Evolutionary conservation across 2,888 invertebrate genomes (phyloP), one percentile per base, ranked within the genome.

Genomic region (Plagiodera versicolora): DNA sequence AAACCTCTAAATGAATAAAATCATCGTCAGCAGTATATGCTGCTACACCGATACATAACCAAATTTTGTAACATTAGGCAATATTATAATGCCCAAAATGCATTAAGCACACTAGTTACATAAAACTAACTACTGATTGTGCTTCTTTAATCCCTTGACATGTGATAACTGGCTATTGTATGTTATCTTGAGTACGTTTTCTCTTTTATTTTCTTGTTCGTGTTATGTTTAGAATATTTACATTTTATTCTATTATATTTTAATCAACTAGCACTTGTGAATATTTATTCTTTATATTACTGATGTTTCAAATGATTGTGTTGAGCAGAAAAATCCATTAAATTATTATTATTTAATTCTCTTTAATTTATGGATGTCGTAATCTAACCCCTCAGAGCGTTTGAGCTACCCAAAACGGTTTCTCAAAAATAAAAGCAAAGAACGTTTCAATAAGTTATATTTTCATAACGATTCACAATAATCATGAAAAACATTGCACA

Each of bases 201-300:
- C 50, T 61, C 57, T 54, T 56, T 56, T 60, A 48, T 58, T 47
- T 53, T 52, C 56, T 61, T 61, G 56, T 61, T 61, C 49, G 57
- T 61, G 61, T 61, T 61, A 61, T 54, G 61, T 61, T 61, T 56
- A 61, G 52, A 57, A 61, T 61, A 50, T 61, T 50, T 60, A 56
- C 56, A 53, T 58, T 61, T 54, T 54, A 44, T 57, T 57, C 57
- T 61, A n/a, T 58, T 46, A 61, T 58, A 61, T 61, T 61, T 61
- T 61, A 61, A 61, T 57, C 46, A 35, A 52, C 50, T 60, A 63
- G 49, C 55, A 47, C 49, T 52, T 63, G 60, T 65, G 64, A 63
- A 65, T 67, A 65, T 67, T 65, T 67, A 67, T 67, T 58, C 51
- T 64, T 55, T 60, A 55, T 61, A 62, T 59, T 61, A 67, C 60